Evolutionary conservation across 2,888 invertebrate genomes (phyloP), one percentile per base, ranked within the genome.

Genomic region (Leucoma salicis): DNA sequence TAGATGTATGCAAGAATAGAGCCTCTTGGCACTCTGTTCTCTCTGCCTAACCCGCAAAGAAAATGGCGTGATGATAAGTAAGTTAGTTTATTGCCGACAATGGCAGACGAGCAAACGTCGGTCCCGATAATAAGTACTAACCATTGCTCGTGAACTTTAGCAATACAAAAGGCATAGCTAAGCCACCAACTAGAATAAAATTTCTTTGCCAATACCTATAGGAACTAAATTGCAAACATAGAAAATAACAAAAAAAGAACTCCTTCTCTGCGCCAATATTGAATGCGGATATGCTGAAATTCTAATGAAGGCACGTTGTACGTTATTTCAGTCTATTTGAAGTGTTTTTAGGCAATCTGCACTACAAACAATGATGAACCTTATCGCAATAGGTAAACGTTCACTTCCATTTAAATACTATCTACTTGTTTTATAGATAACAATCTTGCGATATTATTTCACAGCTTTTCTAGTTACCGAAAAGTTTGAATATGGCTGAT

Each of bases 251-350:
- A 11, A 27, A 38, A 34, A 37, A 57, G 41, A 32, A 21, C 31
- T 41, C 31, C 37, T 49, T 60, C 47, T 38, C 41, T 45, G 36
- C 45, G 31, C 44, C 46, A 46, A 66, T 56, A 64, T 60, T 49
- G 53, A 45, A 58, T 49, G 42, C 54, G 56, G 53, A 63, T 45
- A 53, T 44, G 48, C 55, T 47, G 46, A 58, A 66, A 69, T 63
- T 64, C 63, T 57, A 67, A 69, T 60, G 53, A 53, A 40, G 57
- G 54, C 68, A 67, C 68, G 67, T 63, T 53, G 53, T 51, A 53
- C 48, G 47, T 63, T 65, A 57, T 65, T 57, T 63, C 53, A 35
- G 48, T 48, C 49, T 49, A 40, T 40, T 55, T 53, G 50, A 45
- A 41, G 49, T 46, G 53, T 52, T 57, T 56, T 53, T 31, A 44